Evolutionary conservation across 1,140 invertebrate species (phyloP), one percentile per base, ranked within the genome.

Genomic region (Onthophagus taurus): DNA sequence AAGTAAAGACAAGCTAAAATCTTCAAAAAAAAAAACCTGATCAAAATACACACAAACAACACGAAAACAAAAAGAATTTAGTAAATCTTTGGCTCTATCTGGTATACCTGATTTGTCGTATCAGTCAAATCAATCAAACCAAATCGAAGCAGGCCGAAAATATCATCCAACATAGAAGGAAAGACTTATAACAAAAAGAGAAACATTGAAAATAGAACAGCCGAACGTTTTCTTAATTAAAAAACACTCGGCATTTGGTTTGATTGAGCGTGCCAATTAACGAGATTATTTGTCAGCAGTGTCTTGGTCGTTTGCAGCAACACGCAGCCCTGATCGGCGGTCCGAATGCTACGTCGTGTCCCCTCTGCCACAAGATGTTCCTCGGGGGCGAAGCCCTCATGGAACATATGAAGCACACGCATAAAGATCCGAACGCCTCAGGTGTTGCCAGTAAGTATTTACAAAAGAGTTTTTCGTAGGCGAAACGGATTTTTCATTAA

Each of bases 391-490:
- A 93, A 68, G 85, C 87, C 31, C 76, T 94, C 34, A 89, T 94
- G 75, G 89, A 93, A 65, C 89, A 94, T 66, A 93, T 93, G 89
- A 92, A 92, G 70, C 84, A 86, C 65, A 86, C 86, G 21, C 89
- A 94, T 70, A 93, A 91, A 72, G 89, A 94, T 61, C 88, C 87
- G 21, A 85, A 85, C 66, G 81, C 85, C 42, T 82, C 84, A 47
- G 83, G 81, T 60, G 85, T 88, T 66, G 80, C 85, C 72, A 88
- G 88, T 91, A 86, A 88, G 85, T 83, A 70, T 53, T 42, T n/a
- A n/a, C n/a, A n/a, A n/a, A n/a, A n/a, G n/a, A n/a, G n/a, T 55
- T n/a, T 26, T 26, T 6, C 24, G 24, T 26, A n/a, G 6, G 24
- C 24, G 6, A 26, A 7, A 26, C 24, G 24, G 6, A 7, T 26